phyloP scores from a whole-genome alignment of 2,888 invertebrate species.

The Aspidapion aeneum region DNA sequence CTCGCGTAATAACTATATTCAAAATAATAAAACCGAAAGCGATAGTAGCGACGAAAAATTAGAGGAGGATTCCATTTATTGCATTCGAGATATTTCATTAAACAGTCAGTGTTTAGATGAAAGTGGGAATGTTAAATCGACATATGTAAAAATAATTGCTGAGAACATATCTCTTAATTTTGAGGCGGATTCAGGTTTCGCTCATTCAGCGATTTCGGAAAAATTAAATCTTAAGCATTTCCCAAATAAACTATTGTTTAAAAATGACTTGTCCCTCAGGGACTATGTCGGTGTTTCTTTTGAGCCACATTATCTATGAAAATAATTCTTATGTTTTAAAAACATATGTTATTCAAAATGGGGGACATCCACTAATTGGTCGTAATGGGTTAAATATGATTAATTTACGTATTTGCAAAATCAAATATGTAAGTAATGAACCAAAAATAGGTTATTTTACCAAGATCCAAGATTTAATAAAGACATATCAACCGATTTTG shows the following conservation, averaged over 20 bases:
- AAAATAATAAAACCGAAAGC: not conserved
- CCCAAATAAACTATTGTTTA: constrained; percentile 8
- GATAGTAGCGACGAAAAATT: not conserved
- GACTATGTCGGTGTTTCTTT: constrained; percentile 20
- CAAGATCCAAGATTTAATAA: constrained; percentile 7
- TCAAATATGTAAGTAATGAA: constrained; percentile 7
- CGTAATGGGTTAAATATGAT: constrained; percentile 18
- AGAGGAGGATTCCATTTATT: constrained; percentile 17
- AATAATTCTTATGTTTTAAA: constrained; percentile 12
- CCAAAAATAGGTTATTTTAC: constrained; percentile 4
- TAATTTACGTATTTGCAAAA: constrained; percentile 17
- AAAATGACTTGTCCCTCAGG: constrained; percentile 18
- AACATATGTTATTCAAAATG: constrained; percentile 18
- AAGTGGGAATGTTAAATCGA: constrained; percentile 16
- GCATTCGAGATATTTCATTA: constrained; percentile 4
- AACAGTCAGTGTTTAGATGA: not conserved
- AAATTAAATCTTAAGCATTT: constrained; percentile 22
- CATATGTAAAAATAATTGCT: constrained; percentile 13
- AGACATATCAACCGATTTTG: constrained; percentile 18
- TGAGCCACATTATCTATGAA: constrained; percentile 17
- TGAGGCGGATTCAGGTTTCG: constrained; percentile 19
- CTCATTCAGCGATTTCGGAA: constrained; percentile 22
- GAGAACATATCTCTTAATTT: constrained; percentile 20
- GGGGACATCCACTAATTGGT: constrained; percentile 20
- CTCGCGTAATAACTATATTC: not conserved